Evolutionary conservation across 2,797 vertebrate genomes (phyloP).

Genomic region (Pseudocheirus occidentalis): DNA sequence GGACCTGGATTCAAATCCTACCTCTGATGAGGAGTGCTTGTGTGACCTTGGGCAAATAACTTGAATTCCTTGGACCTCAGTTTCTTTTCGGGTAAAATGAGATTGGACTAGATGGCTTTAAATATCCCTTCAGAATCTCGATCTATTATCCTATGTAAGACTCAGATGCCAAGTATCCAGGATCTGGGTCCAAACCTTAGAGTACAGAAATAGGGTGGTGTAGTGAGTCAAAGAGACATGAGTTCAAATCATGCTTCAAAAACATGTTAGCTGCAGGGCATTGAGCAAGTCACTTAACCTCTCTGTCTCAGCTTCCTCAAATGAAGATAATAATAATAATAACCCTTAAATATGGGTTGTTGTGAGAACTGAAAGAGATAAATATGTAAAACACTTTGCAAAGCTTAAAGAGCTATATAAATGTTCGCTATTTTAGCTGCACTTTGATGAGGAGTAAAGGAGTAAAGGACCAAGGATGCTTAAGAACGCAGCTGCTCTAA

Average conservation of each 20-base stretch:
- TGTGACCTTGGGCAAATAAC: background rate
- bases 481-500: background rate
- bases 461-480: background rate
- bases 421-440: background rate
- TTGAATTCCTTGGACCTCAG: background rate
- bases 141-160: background rate
- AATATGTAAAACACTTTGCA: background rate
- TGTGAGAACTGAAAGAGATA: background rate
- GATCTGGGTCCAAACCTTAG: background rate
- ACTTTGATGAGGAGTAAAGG: background rate
- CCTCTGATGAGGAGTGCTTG: background rate
- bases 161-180: background rate
- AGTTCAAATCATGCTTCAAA: background rate
- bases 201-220: background rate
- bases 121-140: background rate
- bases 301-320: background rate
- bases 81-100: background rate
- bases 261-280: background rate
- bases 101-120: background rate
- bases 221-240: background rate
- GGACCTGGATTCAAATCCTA: background rate
- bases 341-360: background rate
- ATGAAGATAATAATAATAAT: background rate
- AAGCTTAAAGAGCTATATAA: background rate
- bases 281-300: background rate